Base-by-base conservation (phyloP, 2,113 vertebrate genomes). In the Oryctolagus cuniculus region DNA sequence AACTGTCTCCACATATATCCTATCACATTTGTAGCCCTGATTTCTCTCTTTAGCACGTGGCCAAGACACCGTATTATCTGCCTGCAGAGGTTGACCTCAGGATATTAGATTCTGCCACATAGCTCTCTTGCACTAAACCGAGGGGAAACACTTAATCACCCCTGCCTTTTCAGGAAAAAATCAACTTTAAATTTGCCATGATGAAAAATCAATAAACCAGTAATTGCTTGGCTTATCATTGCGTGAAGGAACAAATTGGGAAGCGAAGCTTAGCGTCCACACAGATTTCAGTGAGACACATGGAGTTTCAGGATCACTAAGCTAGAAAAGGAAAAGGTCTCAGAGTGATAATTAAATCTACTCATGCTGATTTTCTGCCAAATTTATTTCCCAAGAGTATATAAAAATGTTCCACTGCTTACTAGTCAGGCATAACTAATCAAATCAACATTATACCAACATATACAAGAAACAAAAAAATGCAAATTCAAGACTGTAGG, bases 151-250 rank as follows among this genome's bases (percentile, higher is more conserved):
- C 98, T 99, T 98, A 97, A 99, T 99, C 98, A 99, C 98, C 97
- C 97, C 97, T 93, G 97, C 98, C 98, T 98, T 98, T 98, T 98
- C 98, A 98, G 98, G 98, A 98, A 98, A 98, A 98, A 99, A 99
- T 98, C 98, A 98, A 99, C 99, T 99, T 99, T 97, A 99, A 99
- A 99, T 99, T 99, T 99, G 98, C 98, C 98, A 98, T 99, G 99
- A 99, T 99, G 99, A 99, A 99, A 99, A 99, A 99, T 99, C 99
- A 99, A 99, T 99, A 99, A 98, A 98, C 93, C 98, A 98, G 99
- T 99, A 99, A 99, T 99, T 99, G 99, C 99, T 99, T 98, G 99
- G 99, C 99, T 99, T 99, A 99, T 99, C 99, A 98, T 97, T 92
- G 98, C 96, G 85, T 84, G 98, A 98, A 98, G 98, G 98, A 98